Percentiles rank a stretch among this genome's conserved stretches.
Conservation (phyloP, 2,888 invertebrate species). For the Agapostemon virescens region DNA sequence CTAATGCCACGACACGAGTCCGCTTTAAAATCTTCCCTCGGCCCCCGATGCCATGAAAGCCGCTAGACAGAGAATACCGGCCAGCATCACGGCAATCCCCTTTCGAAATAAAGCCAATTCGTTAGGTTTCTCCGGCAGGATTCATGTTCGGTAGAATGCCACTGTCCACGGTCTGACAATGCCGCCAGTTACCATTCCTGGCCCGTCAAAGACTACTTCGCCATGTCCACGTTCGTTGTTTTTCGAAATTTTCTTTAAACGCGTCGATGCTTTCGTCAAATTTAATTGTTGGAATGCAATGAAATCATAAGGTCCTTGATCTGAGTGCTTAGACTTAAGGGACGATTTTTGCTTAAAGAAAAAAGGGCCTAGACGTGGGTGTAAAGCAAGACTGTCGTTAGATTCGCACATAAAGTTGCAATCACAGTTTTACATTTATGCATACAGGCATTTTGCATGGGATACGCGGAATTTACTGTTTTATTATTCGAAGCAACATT, state of each 20-base stretch:
- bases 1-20: conserved; percentile 60
- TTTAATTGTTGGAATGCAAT: no score
- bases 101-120: conserved; percentile 75
- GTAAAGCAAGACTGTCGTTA: no score
- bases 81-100: conserved; percentile 40
- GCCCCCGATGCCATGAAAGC: conserved; percentile 30
- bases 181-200: not conserved
- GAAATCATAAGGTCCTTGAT: no score
- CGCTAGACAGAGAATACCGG: conserved; percentile 36
- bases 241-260: not conserved
- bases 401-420: no score
- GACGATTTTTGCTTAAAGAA: no score
- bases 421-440: no score
- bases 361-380: no score
- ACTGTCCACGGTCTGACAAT: conserved; percentile 45
- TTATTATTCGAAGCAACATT: no score
- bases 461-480: no score
- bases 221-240: not conserved
- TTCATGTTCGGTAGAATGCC: conserved; percentile 34
- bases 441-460: no score
- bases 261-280: not conserved
- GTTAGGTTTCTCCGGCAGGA: conserved; percentile 65
- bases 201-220: conserved; percentile 16
- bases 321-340: no score
- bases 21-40: conserved; percentile 71